Evolutionary conservation across 2,888 invertebrate species (phyloP), one percentile per base, ranked within the genome.

Genomic region (Seira ritae): DNA sequence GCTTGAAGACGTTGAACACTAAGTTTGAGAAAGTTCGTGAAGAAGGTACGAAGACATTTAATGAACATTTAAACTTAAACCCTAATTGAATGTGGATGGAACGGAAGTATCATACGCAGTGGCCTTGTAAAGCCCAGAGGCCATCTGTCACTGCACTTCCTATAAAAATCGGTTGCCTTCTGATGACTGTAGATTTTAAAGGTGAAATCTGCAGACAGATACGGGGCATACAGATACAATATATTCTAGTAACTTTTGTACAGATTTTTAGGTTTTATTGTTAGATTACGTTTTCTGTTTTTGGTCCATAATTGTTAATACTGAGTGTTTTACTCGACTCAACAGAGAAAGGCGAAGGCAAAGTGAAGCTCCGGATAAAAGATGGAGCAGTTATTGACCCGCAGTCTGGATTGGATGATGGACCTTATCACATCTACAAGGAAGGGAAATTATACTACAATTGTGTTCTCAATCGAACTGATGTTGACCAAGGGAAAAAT

Each of bases 361-460:
- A 3, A n/a, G n/a, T 94, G 46, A 96, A 94, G 87, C 90, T 96
- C 83, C 94, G 93, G 80, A 91, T 97, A 19, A 96, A 97, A 90
- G 94, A 94, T 76, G 98, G 98, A 0, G 94, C 95, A 0, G 96
- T 96, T 0, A 98, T 99, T 0, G 99, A 99, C 91, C 97, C 98
- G 0, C 97, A 96, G 50, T 97, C 96, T 20, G 94, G 94, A 0
- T 90, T 97, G 10, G 95, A 94, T 80, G 94, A 96, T 89, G 81
- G 81, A 55, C 81, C 81, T 0, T 81, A 76, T 24, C 81, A 81
- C 23, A 60, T 81, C 0, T 76, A 71, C 42, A 81, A 76, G 42
- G 90, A 90, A 0, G 90, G 92, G 0, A 92, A 93, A 42, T 92
- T 92, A 24, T 94, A 95, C 87, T 97, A 94, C 91, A 95, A 94